Evolutionary conservation across 2,888 invertebrate species (phyloP).

Genomic region (Corbicula japonica): DNA sequence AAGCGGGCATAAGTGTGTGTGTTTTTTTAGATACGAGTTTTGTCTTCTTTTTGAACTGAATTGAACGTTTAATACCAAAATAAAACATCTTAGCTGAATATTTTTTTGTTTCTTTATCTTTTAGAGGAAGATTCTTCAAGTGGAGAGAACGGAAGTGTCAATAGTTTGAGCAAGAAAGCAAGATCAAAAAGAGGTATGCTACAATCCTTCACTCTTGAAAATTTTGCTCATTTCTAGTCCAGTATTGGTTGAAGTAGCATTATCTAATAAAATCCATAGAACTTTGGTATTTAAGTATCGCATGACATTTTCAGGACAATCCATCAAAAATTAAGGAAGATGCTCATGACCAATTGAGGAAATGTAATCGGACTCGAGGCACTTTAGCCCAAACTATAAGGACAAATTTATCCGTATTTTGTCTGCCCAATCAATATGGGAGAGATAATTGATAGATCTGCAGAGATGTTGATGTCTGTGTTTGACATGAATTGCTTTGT

Average conservation of each 20-base stretch:
- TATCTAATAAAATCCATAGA: no score
- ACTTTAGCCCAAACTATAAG: conserved; percentile 42
- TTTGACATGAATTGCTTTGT: conserved; percentile 28
- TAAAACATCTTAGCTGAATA: neutral
- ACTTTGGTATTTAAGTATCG: no score
- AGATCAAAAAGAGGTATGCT: conserved; percentile 65
- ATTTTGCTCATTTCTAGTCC: no score
- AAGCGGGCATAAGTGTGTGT: neutral
- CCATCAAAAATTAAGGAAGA: conserved; percentile 6
- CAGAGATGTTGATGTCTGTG: conserved; percentile 22
- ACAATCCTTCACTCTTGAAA: no score
- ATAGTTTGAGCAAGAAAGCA: conserved; percentile 61
- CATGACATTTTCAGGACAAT: no score
- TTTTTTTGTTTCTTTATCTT: conserved; percentile 18
- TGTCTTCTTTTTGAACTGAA: neutral
- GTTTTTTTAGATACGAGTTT: neutral
- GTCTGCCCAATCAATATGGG: conserved; percentile 13
- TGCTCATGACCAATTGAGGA: conserved; percentile 20
- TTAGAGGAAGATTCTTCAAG: conserved; percentile 61
- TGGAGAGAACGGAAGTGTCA: conserved; percentile 50
- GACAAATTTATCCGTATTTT: conserved; percentile 41
- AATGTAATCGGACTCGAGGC: conserved; percentile 43
- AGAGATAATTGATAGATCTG: conserved; percentile 31
- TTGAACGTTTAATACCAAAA: neutral
- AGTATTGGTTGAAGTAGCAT: no score